Evolutionary conservation across 2,113 vertebrate genomes (phyloP).

Genomic region (Cyanistes caeruleus): DNA sequence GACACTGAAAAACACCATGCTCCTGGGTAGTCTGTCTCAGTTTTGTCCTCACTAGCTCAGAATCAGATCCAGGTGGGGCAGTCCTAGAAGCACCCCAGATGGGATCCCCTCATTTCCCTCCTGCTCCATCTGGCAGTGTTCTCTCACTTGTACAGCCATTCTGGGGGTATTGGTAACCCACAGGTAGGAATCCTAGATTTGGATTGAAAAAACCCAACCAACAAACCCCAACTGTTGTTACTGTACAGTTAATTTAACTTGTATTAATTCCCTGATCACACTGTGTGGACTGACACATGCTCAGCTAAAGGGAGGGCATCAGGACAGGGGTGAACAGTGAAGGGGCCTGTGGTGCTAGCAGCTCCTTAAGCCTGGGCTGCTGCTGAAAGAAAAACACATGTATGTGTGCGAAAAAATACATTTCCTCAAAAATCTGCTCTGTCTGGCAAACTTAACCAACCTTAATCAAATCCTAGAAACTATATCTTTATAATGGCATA

Average conservation of each 20-base stretch:
- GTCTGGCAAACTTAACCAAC: not conserved
- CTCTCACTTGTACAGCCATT: rapidly evolving
- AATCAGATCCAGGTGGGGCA: not conserved
- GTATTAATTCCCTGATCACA: not conserved
- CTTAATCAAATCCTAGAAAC: not conserved
- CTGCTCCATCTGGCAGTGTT: not conserved
- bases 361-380: not conserved
- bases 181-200: not conserved
- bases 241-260: not conserved
- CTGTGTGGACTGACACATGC: too few relatives aligned
- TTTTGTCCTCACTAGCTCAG: not conserved
- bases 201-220: not conserved
- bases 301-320: not conserved
- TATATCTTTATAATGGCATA: not conserved
- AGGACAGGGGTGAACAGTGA: not conserved
- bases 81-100: not conserved
- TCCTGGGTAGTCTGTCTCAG: not conserved
- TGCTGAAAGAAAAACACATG: not conserved
- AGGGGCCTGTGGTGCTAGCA: not conserved
- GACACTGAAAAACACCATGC: not conserved
- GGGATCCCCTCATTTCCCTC: not conserved
- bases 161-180: not conserved
- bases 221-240: not conserved
- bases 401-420: not conserved
- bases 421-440: not conserved